These are phyloP conservation scores for Actenoides hombroni DNA, from an alignment of 2,113 vertebrate genomes.

Conservation along the genomic window DNA sequence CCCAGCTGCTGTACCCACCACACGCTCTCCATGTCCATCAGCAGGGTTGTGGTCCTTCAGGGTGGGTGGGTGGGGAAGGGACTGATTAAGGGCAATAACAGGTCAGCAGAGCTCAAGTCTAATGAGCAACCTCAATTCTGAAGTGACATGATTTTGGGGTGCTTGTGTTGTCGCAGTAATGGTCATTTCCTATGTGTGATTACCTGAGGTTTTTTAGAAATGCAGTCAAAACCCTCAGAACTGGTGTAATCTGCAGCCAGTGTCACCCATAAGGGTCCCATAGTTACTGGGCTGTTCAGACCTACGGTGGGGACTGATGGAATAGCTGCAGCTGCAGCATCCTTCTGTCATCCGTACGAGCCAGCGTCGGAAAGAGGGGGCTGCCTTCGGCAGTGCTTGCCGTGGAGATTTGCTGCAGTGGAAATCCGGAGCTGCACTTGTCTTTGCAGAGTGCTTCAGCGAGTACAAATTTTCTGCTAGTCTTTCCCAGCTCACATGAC, in stretches of 20 bases:
- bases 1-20: not conserved
- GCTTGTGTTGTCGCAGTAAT: not conserved
- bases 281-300: not conserved
- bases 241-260: not conserved
- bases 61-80: not conserved
- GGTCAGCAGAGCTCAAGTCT: not conserved
- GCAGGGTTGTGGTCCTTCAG: not conserved
- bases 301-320: accelerated
- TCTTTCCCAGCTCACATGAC: not conserved
- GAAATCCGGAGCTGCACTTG: not conserved
- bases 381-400: not conserved
- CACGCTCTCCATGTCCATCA: accelerated
- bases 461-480: accelerated
- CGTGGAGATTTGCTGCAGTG: accelerated
- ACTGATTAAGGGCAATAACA: accelerated
- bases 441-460: not conserved
- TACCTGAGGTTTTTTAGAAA: not conserved
- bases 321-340: not conserved
- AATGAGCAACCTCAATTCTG: not conserved
- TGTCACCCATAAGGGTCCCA: accelerated
- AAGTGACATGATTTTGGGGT: accelerated
- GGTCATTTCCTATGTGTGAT: accelerated
- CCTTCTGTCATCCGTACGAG: accelerated
- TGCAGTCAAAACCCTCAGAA: accelerated
- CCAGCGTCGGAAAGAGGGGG: accelerated